Evolutionary conservation across 2,888 invertebrate genomes (phyloP), one percentile per base, ranked within the genome.

Genomic region (Anodontia alba): DNA sequence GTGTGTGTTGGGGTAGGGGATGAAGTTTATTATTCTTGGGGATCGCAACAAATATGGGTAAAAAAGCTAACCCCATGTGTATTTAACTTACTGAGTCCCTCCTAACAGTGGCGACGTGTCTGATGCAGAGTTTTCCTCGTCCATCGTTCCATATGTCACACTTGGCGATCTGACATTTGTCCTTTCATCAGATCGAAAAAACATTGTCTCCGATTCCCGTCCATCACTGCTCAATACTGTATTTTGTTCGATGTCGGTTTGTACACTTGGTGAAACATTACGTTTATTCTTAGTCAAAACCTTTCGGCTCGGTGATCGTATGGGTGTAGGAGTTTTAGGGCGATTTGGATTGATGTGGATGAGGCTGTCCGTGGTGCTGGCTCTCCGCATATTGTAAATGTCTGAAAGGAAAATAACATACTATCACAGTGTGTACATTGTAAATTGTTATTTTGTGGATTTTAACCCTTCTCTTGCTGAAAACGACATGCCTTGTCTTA

Each of bases 261-360:
- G 15, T 12, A 33, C 3, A n/a, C 46, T 67, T 66, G 57, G 76
- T 29, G 75, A 38, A 10, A 75, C 69, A 42, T 68, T 75, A 20
- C 36, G 38, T 36, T 42, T 15, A 26, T 54, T 38, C 1, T 1
- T 17, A 2, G 8, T 2, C 10, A 23, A 8, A n/a, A n/a, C n/a
- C n/a, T n/a, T n/a, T 12, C 23, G 20, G 54, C 26, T 29, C 29
- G 70, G 69, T 42, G 38, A 42, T 29, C 23, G 66, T 31, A 42
- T 17, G 23, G 57, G 43, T 23, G 23, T 73, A 0, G 84, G 84
- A 2, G 84, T 84, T 51, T 72, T 79, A 20, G 81, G 69, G 1
- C 84, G 54, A 54, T 81, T 74, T 42, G 84, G 84, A 51, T 84
- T 84, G 7, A 84, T 38, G 29, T 81, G 84, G 2, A 84, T 84